Evolutionary conservation across 2,888 invertebrate species (phyloP).

Genomic region (Prenolepis imparis): DNA sequence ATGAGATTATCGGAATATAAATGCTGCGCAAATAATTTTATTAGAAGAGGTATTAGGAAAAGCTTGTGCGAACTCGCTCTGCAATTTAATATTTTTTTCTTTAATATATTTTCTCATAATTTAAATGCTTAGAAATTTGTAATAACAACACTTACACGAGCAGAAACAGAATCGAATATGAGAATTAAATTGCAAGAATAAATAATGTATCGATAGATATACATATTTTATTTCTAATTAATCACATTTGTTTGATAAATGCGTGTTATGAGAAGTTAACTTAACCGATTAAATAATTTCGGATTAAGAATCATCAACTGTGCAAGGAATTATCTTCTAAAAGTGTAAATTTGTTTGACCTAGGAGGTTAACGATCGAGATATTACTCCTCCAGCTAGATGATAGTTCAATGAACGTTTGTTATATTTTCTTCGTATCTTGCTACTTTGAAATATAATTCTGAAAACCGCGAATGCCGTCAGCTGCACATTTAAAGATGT

Average conservation of each 20-base stretch:
- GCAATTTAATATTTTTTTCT: neutral
- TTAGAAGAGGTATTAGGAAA: no score
- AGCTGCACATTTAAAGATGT: neutral
- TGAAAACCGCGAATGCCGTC: neutral
- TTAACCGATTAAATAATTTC: conserved; percentile 17
- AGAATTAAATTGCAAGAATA: neutral
- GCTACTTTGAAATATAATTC: neutral
- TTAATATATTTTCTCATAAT: neutral
- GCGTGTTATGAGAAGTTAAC: neutral
- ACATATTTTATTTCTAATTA: neutral
- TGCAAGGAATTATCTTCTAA: neutral
- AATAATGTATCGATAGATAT: neutral
- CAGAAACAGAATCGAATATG: neutral
- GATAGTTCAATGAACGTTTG: conserved; percentile 33
- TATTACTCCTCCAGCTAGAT: conserved; percentile 23
- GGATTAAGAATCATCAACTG: neutral
- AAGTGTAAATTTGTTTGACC: conserved; percentile 31
- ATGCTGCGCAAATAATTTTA: neutral
- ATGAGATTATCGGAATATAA: neutral
- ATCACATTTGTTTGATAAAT: neutral
- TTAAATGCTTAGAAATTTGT: neutral
- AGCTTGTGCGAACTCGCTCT: neutral
- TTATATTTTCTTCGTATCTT: conserved; percentile 16
- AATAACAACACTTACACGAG: neutral
- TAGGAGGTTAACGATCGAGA: conserved; percentile 28